These are phyloP conservation scores for Bellardia bayeri DNA, from an alignment of 2,888 invertebrate genomes.

Conservation along the genomic window DNA sequence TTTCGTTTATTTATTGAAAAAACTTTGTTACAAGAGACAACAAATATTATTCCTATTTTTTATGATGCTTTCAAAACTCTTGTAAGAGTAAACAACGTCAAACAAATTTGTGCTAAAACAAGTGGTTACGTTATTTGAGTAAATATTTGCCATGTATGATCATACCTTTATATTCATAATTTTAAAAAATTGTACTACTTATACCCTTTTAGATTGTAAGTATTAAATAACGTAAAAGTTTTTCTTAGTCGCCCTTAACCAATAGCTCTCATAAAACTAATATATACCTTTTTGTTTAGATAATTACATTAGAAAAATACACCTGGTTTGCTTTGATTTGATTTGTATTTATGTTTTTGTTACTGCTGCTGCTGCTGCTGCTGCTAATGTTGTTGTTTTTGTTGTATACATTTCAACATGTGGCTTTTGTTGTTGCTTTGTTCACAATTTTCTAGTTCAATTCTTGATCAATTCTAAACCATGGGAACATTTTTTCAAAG, in stretches of 20 bases:
- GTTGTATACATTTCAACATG: constrained; percentile 55
- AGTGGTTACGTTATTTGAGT: too few relatives aligned
- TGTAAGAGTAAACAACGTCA: too few relatives aligned
- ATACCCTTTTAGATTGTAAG: too few relatives aligned
- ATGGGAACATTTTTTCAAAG: constrained; percentile 70
- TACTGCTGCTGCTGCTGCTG: neutral
- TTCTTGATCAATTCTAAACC: constrained; percentile 66
- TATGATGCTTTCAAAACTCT: too few relatives aligned
- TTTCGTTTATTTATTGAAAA: too few relatives aligned
- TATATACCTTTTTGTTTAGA: constrained; percentile 36
- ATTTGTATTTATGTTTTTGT: constrained; percentile 50
- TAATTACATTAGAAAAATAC: constrained; percentile 71
- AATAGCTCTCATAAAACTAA: constrained; percentile 34
- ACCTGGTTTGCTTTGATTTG: constrained; percentile 69
- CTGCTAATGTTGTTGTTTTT: constrained; percentile 4
- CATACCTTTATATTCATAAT: too few relatives aligned
- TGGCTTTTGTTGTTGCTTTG: constrained; percentile 26
- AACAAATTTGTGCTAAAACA: too few relatives aligned
- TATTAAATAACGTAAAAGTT: neutral
- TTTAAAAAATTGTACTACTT: too few relatives aligned
- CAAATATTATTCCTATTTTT: too few relatives aligned
- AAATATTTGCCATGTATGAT: too few relatives aligned
- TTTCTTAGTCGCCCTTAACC: constrained; percentile 14
- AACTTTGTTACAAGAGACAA: too few relatives aligned
- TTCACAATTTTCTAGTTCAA: constrained; percentile 70